These are phyloP conservation scores for Ataeniobius toweri DNA, from an alignment of 2,797 vertebrate genomes.

Conservation along the genomic window DNA sequence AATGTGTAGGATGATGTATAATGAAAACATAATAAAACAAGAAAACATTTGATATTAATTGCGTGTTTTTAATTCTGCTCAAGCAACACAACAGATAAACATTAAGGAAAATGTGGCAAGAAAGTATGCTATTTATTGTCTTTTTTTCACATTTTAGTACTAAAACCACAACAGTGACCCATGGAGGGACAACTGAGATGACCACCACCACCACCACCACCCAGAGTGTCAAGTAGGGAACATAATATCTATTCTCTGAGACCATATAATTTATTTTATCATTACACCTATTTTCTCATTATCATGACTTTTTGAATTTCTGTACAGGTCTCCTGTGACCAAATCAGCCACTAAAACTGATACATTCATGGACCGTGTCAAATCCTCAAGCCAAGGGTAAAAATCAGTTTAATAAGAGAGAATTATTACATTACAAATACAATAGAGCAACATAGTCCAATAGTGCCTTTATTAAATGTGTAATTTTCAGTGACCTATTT, in stretches of 20 bases:
- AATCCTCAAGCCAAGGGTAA: slow-evolving; percentile 70
- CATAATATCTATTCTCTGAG: background rate
- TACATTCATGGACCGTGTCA: slow-evolving; percentile 68
- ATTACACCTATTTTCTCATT: background rate
- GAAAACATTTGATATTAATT: slow-evolving; percentile 11
- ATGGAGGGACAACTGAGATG: slow-evolving; percentile 68
- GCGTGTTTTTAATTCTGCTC: slow-evolving; percentile 16
- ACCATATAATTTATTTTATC: background rate
- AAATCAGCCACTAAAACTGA: slow-evolving; percentile 60
- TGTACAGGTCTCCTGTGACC: slow-evolving; percentile 54
- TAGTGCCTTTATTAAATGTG: background rate
- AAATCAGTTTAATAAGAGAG: background rate
- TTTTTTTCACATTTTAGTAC: slow-evolving; percentile 52
- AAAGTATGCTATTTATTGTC: background rate
- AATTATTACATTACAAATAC: background rate
- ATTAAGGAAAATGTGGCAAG: background rate
- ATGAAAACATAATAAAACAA: background rate
- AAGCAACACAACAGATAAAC: slow-evolving; percentile 21
- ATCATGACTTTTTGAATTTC: background rate
- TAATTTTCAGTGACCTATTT: background rate
- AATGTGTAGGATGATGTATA: background rate
- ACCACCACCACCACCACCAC: slow-evolving; percentile 55
- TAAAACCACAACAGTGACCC: slow-evolving; percentile 56
- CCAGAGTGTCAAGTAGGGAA: slow-evolving; percentile 52
- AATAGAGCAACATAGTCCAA: too few species aligned